A percentile compares a stretch with the other conserved stretches of the same genome.
These are phyloP conservation scores for Heliconius charithonia DNA, from an alignment of 2,888 invertebrate species.

Conservation along the genomic window DNA sequence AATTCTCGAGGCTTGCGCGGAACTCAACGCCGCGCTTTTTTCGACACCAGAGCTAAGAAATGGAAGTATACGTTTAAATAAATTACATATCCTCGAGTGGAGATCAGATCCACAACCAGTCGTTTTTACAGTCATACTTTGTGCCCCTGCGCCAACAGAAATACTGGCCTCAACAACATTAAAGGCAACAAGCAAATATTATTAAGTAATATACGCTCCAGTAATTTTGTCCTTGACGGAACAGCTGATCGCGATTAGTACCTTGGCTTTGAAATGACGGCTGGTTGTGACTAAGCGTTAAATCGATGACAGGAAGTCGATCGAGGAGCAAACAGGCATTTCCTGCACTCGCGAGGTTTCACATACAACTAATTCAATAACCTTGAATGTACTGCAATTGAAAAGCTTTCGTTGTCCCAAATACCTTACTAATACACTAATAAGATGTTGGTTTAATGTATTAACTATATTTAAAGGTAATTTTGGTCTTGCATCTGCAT, in stretches of 20 bases:
- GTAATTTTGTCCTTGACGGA: slow-evolving; percentile 42
- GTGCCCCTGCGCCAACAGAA: too few species aligned
- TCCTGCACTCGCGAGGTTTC: slow-evolving; percentile 65
- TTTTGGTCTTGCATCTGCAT: slow-evolving; percentile 23
- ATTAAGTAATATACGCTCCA: slow-evolving; percentile 4
- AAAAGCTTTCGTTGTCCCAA: not conserved
- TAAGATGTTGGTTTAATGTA: not conserved
- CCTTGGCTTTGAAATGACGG: slow-evolving; percentile 47
- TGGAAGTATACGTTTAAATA: too few species aligned
- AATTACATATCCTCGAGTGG: too few species aligned
- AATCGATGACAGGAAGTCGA: slow-evolving; percentile 62
- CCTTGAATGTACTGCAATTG: slow-evolving; percentile 46
- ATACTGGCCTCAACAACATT: too few species aligned
- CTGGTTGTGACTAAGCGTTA: slow-evolving; percentile 52
- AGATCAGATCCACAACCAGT: too few species aligned
- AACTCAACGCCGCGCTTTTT: too few species aligned
- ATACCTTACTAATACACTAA: not conserved
- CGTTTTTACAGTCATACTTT: too few species aligned
- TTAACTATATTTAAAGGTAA: too few species aligned
- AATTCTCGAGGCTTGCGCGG: too few species aligned
- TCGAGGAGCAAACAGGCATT: slow-evolving; percentile 52
- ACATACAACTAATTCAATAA: slow-evolving; percentile 49
- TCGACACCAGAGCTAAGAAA: too few species aligned
- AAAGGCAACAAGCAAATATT: not conserved
- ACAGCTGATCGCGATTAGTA: slow-evolving; percentile 52